These are phyloP conservation scores for Macaca mulatta DNA, from an alignment of 2,113 vertebrate species.

Conservation along the genomic window DNA sequence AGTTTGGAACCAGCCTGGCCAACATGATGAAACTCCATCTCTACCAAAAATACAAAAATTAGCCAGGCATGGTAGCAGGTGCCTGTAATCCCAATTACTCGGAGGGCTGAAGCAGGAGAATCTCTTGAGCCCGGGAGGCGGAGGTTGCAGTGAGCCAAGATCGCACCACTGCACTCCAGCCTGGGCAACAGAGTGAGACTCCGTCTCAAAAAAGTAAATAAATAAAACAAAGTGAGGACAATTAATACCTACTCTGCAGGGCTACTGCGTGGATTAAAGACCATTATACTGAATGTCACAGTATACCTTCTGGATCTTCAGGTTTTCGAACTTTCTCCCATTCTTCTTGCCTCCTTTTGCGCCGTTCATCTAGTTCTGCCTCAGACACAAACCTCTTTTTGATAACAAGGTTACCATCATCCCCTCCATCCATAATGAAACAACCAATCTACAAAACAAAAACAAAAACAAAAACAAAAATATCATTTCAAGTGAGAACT, in stretches of 20 bases:
- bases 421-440: constrained; percentile 86
- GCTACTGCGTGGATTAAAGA: neutral
- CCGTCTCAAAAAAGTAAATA: neutral
- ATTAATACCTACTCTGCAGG: neutral
- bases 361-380: constrained; percentile 92
- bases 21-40: no score
- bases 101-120: no score
- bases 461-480: neutral
- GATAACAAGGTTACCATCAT: constrained; percentile 90
- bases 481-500: neutral
- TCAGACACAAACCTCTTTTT: constrained; percentile 97
- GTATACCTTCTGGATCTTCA: constrained; percentile 94
- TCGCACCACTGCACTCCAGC: no score
- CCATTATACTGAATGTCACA: neutral
- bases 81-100: no score
- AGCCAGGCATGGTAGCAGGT: no score
- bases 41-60: no score
- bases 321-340: constrained; percentile 99
- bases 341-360: constrained; percentile 97
- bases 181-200: no score
- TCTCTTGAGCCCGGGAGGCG: no score
- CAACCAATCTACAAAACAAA: constrained; percentile 48
- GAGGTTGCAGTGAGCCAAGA: no score
- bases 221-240: neutral
- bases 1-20: no score